phyloP scores from a whole-genome alignment of 2,113 vertebrate genomes.

The Fukomys damarensis region DNA sequence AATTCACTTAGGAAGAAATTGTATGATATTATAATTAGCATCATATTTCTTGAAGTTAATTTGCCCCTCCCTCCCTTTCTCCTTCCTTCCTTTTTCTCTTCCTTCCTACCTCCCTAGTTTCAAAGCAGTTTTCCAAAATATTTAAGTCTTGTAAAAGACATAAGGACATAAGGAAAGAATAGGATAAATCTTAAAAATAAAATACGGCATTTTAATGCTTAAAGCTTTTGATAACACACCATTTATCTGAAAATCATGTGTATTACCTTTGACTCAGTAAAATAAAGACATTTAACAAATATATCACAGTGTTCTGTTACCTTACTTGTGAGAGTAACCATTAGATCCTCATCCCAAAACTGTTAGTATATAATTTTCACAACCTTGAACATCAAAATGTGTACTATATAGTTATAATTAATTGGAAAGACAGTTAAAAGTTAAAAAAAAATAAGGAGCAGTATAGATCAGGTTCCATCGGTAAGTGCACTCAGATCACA shows the following conservation, averaged over 20 bases:
- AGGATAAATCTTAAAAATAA: neutral
- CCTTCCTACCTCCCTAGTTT: neutral
- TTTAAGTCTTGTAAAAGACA: neutral
- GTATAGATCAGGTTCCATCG: too few species aligned
- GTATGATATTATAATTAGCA: too few species aligned
- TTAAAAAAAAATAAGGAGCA: neutral
- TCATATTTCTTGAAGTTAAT: neutral
- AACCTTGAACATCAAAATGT: neutral
- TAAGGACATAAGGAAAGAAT: neutral
- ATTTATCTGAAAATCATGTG: neutral
- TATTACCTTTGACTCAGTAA: neutral
- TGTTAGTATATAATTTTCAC: neutral
- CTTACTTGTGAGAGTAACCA: neutral
- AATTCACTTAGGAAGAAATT: neutral
- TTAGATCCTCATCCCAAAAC: neutral
- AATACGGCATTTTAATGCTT: neutral
- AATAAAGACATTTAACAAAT: neutral
- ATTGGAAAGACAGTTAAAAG: neutral
- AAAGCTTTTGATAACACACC: neutral
- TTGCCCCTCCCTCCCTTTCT: neutral
- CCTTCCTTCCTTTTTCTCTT: neutral
- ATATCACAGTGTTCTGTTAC: neutral
- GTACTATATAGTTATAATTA: neutral
- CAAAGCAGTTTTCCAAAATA: neutral
- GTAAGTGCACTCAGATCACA: too few species aligned